Evolutionary conservation across 1,140 invertebrate species (phyloP), one percentile per base, ranked within the genome.

Genomic region (Plectus sambesii): DNA sequence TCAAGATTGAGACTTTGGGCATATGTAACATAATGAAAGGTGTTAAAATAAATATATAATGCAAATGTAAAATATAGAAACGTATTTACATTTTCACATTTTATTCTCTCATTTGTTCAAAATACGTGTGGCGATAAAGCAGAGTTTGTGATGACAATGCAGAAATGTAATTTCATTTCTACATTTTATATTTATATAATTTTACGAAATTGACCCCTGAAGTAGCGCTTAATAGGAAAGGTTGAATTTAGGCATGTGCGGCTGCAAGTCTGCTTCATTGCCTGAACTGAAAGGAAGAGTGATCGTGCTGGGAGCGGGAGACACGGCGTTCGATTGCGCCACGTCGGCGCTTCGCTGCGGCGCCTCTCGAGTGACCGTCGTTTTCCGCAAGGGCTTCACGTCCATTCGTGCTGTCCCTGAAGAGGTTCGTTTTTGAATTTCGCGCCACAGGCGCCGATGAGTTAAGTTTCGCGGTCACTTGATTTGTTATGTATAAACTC

Each of bases 301-400:
- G 0, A 80, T 97, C 49, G 89, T 98, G 0, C 69, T 97, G 2
- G 92, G 93, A 0, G 87, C 89, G 12, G 92, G 93, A 0, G 93
- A 98, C 69, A 98, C 93, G 0, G 93, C 93, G 0, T 96, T 97
- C 71, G 92, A 98, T 75, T 98, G 93, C 72, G 93, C 93, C 0
- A 97, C 93, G 0, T 94, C 89, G 0, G 90, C 92, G 0, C 70
- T 97, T 3, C 75, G 93, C 19, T 98, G 93, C 70, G 93, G 92
- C 0, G 92, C 92, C 0, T 79, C 74, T 27, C 80, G 82, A 49
- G 90, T 98, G 0, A 92, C 81, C 62, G 83, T 97, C 0, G 82
- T 90, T 5, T 98, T 97, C 70, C 75, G 80, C 77, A 72, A 84
- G 72, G 92, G 90, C 1, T 89, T 92, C 56, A 84, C 81, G 9